A percentile compares a stretch with the other conserved stretches of the same genome.
Evolutionary conservation across 2,797 vertebrate species (phyloP).

Genomic region (Rousettus madagascariensis): DNA sequence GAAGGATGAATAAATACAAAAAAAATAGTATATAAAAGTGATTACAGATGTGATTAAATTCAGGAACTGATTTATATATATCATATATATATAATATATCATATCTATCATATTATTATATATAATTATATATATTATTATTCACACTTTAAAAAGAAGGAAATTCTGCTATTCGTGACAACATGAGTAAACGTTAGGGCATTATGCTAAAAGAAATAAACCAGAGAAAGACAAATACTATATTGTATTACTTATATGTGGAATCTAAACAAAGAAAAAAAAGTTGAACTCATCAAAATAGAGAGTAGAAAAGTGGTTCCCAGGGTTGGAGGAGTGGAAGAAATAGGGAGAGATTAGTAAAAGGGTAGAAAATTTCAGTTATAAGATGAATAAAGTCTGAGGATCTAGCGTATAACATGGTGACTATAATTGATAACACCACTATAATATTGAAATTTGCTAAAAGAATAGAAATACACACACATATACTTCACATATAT

Average conservation of each 20-base stretch:
- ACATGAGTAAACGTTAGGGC: not conserved
- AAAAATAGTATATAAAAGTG: not conserved
- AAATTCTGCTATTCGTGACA: not conserved
- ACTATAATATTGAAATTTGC: not conserved
- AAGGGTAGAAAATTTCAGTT: not conserved
- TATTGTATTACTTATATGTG: not conserved
- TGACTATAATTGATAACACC: not conserved
- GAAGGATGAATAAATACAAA: not conserved
- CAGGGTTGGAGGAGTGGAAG: not conserved
- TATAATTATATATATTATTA: not conserved
- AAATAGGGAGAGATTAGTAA: not conserved
- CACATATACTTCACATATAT: too few relatives aligned
- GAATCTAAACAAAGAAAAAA: not conserved
- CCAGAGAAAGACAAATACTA: not conserved
- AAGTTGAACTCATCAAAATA: not conserved
- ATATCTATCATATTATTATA: too few relatives aligned
- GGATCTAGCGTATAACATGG: not conserved
- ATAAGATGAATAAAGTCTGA: not conserved
- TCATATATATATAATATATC: not conserved
- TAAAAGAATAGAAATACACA: not conserved
- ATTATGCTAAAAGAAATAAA: not conserved
- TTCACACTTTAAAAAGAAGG: not conserved
- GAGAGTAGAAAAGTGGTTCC: not conserved
- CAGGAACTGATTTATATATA: not conserved
- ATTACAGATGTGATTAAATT: not conserved